These are phyloP conservation scores for Scaptomyza flava DNA, from an alignment of 2,888 invertebrate genomes.

Conservation along the genomic window DNA sequence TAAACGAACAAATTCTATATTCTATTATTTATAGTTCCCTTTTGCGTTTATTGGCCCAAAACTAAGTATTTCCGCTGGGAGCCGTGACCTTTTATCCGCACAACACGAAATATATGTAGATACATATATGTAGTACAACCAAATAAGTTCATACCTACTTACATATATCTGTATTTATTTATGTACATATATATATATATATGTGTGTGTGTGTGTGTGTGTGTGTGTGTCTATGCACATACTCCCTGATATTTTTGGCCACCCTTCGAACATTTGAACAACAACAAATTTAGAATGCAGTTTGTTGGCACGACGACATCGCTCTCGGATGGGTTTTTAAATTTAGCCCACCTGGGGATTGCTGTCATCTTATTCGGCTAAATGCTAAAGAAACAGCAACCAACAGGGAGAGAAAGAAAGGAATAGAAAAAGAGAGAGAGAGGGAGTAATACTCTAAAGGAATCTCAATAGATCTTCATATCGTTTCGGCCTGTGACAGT, in stretches of 20 bases:
- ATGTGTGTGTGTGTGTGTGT: neutral
- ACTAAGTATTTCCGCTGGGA: slow-evolving; percentile 7
- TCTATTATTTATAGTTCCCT: neutral
- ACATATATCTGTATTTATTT: neutral
- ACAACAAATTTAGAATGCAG: slow-evolving; percentile 55
- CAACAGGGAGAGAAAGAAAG: no score
- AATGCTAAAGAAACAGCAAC: slow-evolving; percentile 5
- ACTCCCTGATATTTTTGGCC: slow-evolving; percentile 51
- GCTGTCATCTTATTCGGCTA: slow-evolving; percentile 25
- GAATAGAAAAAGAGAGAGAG: neutral
- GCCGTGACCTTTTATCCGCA: slow-evolving; percentile 51
- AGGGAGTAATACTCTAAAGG: neutral
- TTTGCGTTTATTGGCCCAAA: slow-evolving; percentile 3
- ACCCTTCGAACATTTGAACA: slow-evolving; percentile 42
- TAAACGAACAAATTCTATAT: no score
- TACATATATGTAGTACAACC: neutral
- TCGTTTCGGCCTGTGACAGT: slow-evolving; percentile 8
- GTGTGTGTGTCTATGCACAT: neutral
- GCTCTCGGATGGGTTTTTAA: slow-evolving; percentile 47
- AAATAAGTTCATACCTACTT: neutral
- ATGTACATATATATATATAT: neutral
- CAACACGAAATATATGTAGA: neutral
- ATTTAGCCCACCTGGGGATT: slow-evolving; percentile 69
- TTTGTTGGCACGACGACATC: slow-evolving; percentile 54
- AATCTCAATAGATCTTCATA: slow-evolving; percentile 3